These are phyloP conservation scores for Diarsia rubi DNA, from an alignment of 2,888 invertebrate species.

Conservation along the genomic window DNA sequence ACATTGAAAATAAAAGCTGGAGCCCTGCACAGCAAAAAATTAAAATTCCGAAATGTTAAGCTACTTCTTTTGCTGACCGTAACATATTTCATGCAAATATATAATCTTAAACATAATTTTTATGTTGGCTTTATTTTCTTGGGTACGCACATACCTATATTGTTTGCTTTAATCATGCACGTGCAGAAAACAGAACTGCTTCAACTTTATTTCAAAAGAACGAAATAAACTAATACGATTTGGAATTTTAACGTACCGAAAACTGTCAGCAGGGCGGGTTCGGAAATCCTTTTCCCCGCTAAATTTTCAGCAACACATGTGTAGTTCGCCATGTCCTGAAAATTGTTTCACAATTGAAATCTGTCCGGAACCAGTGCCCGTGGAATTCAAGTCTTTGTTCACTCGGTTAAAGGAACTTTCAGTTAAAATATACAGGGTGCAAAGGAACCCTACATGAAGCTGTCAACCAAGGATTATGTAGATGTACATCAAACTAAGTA, in stretches of 20 bases:
- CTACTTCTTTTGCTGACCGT: too few species aligned
- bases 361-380: constrained; percentile 45
- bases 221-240: constrained; percentile 33
- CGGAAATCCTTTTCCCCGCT: constrained; percentile 96
- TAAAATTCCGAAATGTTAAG: too few species aligned
- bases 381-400: constrained; percentile 50
- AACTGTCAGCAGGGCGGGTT: constrained; percentile 96
- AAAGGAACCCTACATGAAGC: too few species aligned
- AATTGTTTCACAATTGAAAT: constrained; percentile 67
- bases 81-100: too few species aligned
- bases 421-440: not conserved
- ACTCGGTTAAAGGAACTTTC: constrained; percentile 26
- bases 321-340: constrained; percentile 97
- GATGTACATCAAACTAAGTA: too few species aligned
- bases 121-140: not conserved
- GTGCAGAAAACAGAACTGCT: not conserved
- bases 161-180: not conserved
- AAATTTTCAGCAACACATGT: constrained; percentile 98
- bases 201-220: constrained; percentile 38
- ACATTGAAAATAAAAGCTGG: too few species aligned
- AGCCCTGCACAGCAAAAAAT: too few species aligned
- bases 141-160: not conserved
- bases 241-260: constrained; percentile 93
- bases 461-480: too few species aligned
- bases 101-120: not conserved